A percentile compares a stretch with the other conserved stretches of the same genome.
Conservation (phyloP, 2,113 vertebrate species). For the Saguinus midas region DNA sequence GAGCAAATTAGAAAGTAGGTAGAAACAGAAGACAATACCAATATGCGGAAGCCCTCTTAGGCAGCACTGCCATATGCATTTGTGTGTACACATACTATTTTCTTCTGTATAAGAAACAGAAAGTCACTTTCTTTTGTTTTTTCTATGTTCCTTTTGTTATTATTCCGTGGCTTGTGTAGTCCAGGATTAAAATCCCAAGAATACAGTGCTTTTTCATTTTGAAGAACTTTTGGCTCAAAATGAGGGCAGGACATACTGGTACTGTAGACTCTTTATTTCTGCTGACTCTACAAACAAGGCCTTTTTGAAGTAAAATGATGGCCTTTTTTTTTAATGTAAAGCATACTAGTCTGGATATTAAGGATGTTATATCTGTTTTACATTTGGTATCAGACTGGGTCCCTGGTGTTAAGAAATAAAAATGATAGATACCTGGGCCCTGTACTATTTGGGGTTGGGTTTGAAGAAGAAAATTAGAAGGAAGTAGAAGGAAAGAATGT, state of each 20-base stretch:
- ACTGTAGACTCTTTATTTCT: background rate
- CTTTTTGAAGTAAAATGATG: background rate
- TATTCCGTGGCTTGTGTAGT: slow-evolving; percentile 18
- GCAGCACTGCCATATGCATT: background rate
- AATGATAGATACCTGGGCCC: background rate
- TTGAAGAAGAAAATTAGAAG: background rate
- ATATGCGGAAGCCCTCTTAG: background rate
- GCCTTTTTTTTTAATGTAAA: background rate
- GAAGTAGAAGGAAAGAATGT: background rate
- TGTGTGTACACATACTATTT: background rate
- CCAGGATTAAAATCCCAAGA: slow-evolving; percentile 2
- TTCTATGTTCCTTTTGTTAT: background rate
- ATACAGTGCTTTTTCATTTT: background rate
- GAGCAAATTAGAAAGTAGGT: background rate
- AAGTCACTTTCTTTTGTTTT: background rate
- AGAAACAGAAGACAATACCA: background rate
- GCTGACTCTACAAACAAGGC: background rate
- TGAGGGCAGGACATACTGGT: background rate
- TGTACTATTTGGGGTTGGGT: background rate
- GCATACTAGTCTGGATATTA: background rate
- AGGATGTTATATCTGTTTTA: background rate
- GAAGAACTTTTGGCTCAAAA: slow-evolving; percentile 8
- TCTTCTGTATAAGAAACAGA: background rate
- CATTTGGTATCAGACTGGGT: background rate
- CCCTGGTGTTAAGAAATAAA: background rate